These are phyloP conservation scores for Staurois parvus DNA, from an alignment of 2,797 vertebrate genomes.

Conservation along the genomic window DNA sequence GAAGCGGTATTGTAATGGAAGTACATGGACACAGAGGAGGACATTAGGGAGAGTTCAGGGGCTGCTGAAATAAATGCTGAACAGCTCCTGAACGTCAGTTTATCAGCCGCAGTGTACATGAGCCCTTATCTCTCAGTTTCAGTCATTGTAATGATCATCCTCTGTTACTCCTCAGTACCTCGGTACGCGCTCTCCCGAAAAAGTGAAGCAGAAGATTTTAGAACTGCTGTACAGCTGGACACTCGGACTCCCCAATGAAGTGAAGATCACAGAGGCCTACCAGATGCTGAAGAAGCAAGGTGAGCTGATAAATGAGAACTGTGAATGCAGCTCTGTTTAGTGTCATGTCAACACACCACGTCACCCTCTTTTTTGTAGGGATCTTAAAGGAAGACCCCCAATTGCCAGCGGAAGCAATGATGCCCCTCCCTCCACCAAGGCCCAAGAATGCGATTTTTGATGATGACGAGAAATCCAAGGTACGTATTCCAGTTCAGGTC, in stretches of 20 bases:
- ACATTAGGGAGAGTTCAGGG: no score
- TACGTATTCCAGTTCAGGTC: constrained; percentile 61
- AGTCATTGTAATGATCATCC: background rate
- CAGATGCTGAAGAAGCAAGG: constrained; percentile 99
- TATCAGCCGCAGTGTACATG: no score
- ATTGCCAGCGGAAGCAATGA: constrained; percentile 84
- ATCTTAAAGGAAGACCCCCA: constrained; percentile 93
- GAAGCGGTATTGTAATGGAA: no score
- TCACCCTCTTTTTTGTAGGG: constrained; percentile 78
- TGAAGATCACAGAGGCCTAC: constrained; percentile 94
- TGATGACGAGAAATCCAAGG: constrained; percentile 98
- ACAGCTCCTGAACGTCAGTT: no score
- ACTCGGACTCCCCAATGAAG: constrained; percentile 85
- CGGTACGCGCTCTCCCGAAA: constrained; percentile 89
- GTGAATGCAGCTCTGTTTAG: background rate
- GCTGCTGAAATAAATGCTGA: no score
- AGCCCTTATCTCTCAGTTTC: no score
- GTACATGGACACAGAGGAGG: no score
- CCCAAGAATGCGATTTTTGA: constrained; percentile 92
- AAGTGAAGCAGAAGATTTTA: constrained; percentile 92
- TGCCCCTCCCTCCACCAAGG: constrained; percentile 83
- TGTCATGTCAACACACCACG: background rate
- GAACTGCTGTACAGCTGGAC: constrained; percentile 97
- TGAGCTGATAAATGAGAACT: constrained; percentile 62
- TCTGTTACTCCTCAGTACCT: constrained; percentile 82